phyloP scores from a whole-genome alignment of 2,888 invertebrate genomes.

The Nephrotoma flavescens region DNA sequence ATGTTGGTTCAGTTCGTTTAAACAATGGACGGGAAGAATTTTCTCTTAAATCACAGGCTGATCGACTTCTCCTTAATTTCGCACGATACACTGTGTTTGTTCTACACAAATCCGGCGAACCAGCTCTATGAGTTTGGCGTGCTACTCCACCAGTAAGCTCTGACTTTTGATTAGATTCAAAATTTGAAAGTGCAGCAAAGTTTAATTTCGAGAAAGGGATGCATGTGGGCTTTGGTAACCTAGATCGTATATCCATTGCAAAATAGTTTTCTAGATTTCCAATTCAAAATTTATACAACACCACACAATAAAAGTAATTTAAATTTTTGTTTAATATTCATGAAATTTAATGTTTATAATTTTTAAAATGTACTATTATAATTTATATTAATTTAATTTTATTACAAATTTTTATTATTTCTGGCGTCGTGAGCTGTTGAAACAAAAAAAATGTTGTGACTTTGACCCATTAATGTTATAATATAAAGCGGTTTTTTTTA shows the following conservation, averaged over 20 bases:
- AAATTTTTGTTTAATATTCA: not conserved
- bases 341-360: too few species aligned
- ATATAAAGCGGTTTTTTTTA: too few species aligned
- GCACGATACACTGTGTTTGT: slow-evolving; percentile 7
- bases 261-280: not conserved
- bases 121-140: not conserved
- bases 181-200: not conserved
- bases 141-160: not conserved
- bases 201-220: slow-evolving; percentile 8
- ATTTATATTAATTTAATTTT: too few species aligned
- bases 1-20: slow-evolving; percentile 22
- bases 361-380: too few species aligned
- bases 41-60: slow-evolving; percentile 21
- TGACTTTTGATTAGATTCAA: not conserved
- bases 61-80: slow-evolving; percentile 14
- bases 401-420: too few species aligned
- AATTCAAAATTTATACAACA: not conserved
- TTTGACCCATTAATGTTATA: too few species aligned
- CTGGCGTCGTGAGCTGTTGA: too few species aligned
- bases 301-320: not conserved
- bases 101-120: slow-evolving; percentile 20
- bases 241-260: slow-evolving; percentile 20
- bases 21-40: slow-evolving; percentile 14
- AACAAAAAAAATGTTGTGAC: too few species aligned
- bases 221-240: slow-evolving; percentile 30